A percentile compares a stretch with the other conserved stretches of the same genome.
phyloP scores from a whole-genome alignment of 2,113 vertebrate species.

The Hemiprocne comata region DNA sequence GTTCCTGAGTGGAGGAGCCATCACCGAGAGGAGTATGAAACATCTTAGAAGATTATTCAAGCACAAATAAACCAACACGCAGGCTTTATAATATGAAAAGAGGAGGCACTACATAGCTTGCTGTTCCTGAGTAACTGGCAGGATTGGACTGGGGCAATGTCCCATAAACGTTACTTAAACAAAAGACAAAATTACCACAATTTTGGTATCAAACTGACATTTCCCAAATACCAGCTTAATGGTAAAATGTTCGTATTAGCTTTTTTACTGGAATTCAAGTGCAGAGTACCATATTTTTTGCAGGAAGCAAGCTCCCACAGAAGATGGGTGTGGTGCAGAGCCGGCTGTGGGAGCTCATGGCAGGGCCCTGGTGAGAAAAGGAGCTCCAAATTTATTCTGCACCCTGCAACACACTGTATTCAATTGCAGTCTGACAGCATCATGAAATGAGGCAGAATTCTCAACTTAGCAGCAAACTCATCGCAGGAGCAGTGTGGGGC shows the following conservation, averaged over 20 bases:
- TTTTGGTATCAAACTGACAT: neutral
- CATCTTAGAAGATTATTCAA: neutral
- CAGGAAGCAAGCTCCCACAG: neutral
- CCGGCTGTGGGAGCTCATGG: neutral
- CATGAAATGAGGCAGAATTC: accelerated
- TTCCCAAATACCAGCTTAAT: neutral
- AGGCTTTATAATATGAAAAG: neutral
- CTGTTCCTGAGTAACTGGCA: neutral
- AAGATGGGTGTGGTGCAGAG: neutral
- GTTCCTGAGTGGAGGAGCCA: neutral
- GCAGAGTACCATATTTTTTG: neutral
- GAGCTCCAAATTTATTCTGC: neutral
- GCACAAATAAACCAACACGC: neutral
- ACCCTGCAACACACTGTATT: neutral
- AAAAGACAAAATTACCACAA: neutral
- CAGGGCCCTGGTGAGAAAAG: neutral
- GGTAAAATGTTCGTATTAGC: neutral
- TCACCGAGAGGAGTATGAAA: neutral
- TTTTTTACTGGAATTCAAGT: neutral
- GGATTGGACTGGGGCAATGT: neutral
- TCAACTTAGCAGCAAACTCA: neutral
- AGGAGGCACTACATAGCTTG: neutral
- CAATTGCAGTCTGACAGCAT: neutral
- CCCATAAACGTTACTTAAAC: neutral
- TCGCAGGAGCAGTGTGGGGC: neutral